Evolutionary conservation across 2,888 invertebrate genomes (phyloP).

Genomic region (Thelaira solivaga): DNA sequence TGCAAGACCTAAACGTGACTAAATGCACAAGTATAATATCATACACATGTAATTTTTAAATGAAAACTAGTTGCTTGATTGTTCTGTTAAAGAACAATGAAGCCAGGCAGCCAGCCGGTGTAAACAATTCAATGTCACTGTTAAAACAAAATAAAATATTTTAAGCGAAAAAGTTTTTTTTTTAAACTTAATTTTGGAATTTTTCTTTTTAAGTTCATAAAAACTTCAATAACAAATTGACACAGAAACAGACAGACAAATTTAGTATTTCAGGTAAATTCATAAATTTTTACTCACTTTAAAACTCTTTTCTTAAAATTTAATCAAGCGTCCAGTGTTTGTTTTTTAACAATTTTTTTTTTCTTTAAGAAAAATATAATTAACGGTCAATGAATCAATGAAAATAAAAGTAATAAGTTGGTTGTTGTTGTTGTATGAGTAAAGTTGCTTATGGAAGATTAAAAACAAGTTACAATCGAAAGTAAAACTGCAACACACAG

Average conservation of each 20-base stretch:
- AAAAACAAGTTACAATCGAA: constrained; percentile 51
- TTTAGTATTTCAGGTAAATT: background rate
- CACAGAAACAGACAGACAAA: background rate
- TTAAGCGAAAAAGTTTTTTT: too few relatives aligned
- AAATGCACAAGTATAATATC: background rate
- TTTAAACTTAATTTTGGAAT: too few relatives aligned
- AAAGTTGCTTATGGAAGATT: constrained; percentile 21
- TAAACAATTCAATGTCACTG: background rate
- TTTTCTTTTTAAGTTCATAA: too few relatives aligned
- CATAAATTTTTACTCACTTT: too few relatives aligned
- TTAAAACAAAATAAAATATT: background rate
- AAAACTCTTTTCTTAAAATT: too few relatives aligned
- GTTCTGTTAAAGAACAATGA: background rate
- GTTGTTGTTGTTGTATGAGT: background rate
- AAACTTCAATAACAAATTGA: too few relatives aligned
- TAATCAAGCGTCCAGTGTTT: constrained; percentile 44
- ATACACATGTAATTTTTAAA: background rate
- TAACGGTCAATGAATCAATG: background rate
- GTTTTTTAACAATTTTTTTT: background rate
- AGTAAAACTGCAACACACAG: constrained; percentile 43
- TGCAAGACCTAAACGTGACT: background rate
- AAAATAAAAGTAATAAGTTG: background rate
- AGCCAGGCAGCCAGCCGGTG: too few relatives aligned
- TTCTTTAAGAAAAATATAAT: background rate
- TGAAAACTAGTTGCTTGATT: background rate